A percentile compares a stretch with the other conserved stretches of the same genome.
Evolutionary conservation across 1,140 invertebrate species (phyloP).

Genomic region (Lordiphosa clarofinis): DNA sequence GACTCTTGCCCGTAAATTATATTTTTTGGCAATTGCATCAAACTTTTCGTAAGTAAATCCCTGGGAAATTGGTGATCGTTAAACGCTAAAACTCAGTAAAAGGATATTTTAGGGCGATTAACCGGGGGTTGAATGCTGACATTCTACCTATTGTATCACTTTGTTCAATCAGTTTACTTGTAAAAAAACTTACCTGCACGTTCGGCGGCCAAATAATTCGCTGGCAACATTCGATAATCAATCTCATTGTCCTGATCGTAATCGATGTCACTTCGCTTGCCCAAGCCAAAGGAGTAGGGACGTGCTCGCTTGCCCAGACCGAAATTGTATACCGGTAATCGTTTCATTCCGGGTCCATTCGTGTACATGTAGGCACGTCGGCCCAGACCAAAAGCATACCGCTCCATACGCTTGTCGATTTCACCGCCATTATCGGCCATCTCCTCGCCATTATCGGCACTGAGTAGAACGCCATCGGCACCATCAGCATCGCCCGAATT

Average conservation of each 20-base stretch:
- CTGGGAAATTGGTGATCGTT: no score
- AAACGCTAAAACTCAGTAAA: no score
- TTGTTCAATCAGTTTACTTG: no score
- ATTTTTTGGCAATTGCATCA: no score
- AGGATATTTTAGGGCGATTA: no score
- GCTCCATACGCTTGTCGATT: conserved; percentile 68
- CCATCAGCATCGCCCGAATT: conserved; percentile 21
- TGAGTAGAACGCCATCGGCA: conserved; percentile 22
- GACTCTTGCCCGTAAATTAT: no score
- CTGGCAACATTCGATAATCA: conserved; percentile 47
- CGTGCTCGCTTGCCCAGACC: conserved; percentile 75
- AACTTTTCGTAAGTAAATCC: no score
- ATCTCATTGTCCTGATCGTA: conserved; percentile 58
- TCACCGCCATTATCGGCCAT: conserved; percentile 35
- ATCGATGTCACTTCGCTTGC: conserved; percentile 72
- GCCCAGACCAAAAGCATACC: conserved; percentile 72
- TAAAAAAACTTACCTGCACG: conserved; percentile 17
- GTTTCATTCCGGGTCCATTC: conserved; percentile 71
- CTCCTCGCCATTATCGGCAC: conserved; percentile 17
- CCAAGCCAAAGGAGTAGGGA: conserved; percentile 77
- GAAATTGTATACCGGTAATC: conserved; percentile 77
- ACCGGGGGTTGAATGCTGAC: no score
- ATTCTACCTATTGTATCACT: no score
- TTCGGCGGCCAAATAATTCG: conserved; percentile 35
- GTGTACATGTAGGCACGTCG: conserved; percentile 74